A percentile compares a stretch with the other conserved stretches of the same genome.
Conservation (phyloP, 2,888 invertebrate species). For the Beris chalybata region DNA sequence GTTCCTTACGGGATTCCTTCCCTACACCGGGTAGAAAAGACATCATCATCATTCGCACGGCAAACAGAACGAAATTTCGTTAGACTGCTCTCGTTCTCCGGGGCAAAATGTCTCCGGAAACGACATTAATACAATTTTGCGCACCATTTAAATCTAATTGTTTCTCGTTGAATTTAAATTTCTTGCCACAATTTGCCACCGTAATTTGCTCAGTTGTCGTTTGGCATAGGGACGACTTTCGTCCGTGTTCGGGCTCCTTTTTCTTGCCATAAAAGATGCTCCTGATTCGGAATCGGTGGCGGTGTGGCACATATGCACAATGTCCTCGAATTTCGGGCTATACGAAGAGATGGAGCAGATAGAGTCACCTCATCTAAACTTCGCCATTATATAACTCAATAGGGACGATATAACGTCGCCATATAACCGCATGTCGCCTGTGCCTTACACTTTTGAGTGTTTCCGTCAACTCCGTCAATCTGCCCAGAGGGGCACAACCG, state of each 20-base stretch:
- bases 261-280: too few species aligned
- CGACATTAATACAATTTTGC: constrained; percentile 40
- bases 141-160: constrained; percentile 40
- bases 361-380: constrained; percentile 35
- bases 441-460: constrained; percentile 9
- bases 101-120: constrained; percentile 28
- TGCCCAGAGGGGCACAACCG: constrained; percentile 25
- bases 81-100: constrained; percentile 15
- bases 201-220: constrained; percentile 38
- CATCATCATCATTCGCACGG: constrained; percentile 11
- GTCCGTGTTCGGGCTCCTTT: too few species aligned
- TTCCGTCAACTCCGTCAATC: constrained; percentile 24
- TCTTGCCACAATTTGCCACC: constrained; percentile 39
- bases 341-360: constrained; percentile 15
- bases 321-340: too few species aligned
- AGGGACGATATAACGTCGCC: constrained; percentile 34
- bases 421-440: constrained; percentile 31
- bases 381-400: constrained; percentile 37
- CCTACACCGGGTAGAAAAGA: too few species aligned
- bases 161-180: constrained; percentile 39
- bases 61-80: constrained; percentile 24
- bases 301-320: too few species aligned
- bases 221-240: not conserved
- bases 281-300: too few species aligned
- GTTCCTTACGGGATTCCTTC: too few species aligned